Evolutionary conservation across 2,888 invertebrate species (phyloP).

Genomic region (Lithophane ornitopus): DNA sequence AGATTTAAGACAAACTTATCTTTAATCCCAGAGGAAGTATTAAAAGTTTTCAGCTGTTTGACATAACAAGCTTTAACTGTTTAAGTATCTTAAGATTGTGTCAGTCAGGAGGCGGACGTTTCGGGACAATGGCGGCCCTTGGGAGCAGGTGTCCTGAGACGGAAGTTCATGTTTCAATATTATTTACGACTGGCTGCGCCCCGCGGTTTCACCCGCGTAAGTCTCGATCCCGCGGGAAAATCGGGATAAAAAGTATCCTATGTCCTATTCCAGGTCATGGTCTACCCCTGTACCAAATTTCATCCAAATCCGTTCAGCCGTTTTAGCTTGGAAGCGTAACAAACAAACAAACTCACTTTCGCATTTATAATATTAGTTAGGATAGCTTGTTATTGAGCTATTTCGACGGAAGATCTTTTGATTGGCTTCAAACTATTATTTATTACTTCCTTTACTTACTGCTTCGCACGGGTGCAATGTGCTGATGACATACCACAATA

Average conservation of each 20-base stretch:
- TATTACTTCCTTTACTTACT: not conserved
- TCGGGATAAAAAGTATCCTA: too few relatives aligned
- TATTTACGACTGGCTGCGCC: too few relatives aligned
- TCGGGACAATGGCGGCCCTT: not conserved
- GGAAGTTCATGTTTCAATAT: not conserved
- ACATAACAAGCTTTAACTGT: conserved; percentile 58
- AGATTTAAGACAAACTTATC: conserved; percentile 48
- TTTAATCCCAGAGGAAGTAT: conserved; percentile 51
- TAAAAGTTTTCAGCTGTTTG: conserved; percentile 53
- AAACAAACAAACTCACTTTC: too few relatives aligned
- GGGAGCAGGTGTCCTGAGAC: conserved; percentile 25
- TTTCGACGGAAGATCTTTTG: not conserved
- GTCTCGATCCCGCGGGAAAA: too few relatives aligned
- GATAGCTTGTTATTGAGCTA: not conserved
- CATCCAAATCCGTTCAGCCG: too few relatives aligned
- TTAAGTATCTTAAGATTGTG: conserved; percentile 51
- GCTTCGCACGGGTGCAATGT: not conserved
- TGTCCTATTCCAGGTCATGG: too few relatives aligned
- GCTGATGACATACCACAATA: not conserved
- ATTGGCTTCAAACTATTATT: too few relatives aligned
- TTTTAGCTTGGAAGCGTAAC: too few relatives aligned
- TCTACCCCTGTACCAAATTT: too few relatives aligned
- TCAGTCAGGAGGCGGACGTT: conserved; percentile 15
- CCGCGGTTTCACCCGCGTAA: too few relatives aligned
- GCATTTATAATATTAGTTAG: conserved; percentile 22